A percentile compares a stretch with the other conserved stretches of the same genome.
Conservation (phyloP, 2,797 vertebrate genomes). For the Mareca penelope region DNA sequence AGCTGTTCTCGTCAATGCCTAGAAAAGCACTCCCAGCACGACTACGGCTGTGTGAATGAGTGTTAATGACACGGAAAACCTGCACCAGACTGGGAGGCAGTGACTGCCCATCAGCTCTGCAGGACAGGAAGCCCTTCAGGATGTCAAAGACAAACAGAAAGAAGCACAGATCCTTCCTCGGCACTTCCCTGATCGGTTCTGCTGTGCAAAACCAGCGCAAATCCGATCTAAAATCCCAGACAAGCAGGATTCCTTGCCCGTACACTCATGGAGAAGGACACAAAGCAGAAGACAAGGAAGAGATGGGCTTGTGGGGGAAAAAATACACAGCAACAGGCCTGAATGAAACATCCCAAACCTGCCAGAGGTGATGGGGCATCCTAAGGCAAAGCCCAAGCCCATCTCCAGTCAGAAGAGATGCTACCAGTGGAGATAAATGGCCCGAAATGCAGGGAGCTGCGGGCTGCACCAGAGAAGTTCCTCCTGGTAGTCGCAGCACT, state of each 20-base stretch:
- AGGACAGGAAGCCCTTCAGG: not conserved
- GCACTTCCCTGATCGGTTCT: not conserved
- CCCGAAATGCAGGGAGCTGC: not conserved
- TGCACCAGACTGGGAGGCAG: not conserved
- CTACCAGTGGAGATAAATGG: not conserved
- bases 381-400: not conserved
- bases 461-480: not conserved
- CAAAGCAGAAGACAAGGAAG: not conserved
- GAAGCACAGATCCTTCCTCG: not conserved
- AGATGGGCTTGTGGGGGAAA: not conserved
- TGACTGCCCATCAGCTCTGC: not conserved
- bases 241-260: not conserved
- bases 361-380: not conserved
- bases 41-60: fast-evolving
- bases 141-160: not conserved
- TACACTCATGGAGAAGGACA: not conserved
- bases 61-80: not conserved
- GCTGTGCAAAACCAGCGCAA: not conserved
- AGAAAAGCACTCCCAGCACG: not conserved
- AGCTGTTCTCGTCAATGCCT: not conserved
- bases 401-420: not conserved
- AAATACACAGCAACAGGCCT: not conserved
- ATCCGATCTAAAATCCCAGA: not conserved
- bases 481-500: not conserved
- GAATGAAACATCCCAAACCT: not conserved